Evolutionary conservation across 2,797 vertebrate species (phyloP).

Genomic region (Gambusia yucatana): DNA sequence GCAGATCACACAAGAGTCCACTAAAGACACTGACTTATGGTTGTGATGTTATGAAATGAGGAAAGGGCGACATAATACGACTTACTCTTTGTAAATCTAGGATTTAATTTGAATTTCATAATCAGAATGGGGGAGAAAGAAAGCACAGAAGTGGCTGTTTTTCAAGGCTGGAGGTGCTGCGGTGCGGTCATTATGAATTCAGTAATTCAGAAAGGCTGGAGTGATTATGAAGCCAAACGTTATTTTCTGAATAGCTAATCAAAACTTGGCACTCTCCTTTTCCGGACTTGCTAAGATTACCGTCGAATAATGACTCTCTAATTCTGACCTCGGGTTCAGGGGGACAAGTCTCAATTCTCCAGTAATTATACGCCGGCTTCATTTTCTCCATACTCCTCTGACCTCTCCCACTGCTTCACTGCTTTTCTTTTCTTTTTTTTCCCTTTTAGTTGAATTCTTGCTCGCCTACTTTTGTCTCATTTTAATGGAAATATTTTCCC

Average conservation of each 20-base stretch:
- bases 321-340: conserved; percentile 57
- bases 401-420: conserved; percentile 56
- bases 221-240: conserved; percentile 63
- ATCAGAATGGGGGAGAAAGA: conserved; percentile 2
- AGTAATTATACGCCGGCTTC: conserved; percentile 76
- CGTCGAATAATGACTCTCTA: conserved; percentile 62
- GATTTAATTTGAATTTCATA: conserved; percentile 20
- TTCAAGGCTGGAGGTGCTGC: conserved; percentile 17
- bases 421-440: conserved; percentile 3
- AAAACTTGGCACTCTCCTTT: conserved; percentile 45
- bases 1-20: not conserved
- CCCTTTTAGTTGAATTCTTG: conserved; percentile 31
- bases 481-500: conserved; percentile 39
- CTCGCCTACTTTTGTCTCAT: conserved; percentile 40
- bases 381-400: conserved; percentile 62
- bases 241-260: conserved; percentile 74
- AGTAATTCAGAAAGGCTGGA: conserved; percentile 45
- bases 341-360: conserved; percentile 50
- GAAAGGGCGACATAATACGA: not conserved
- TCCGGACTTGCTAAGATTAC: conserved; percentile 59
- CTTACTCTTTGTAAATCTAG: not conserved
- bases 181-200: conserved; percentile 51
- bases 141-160: conserved; percentile 13
- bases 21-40: not conserved
- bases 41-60: not conserved